These are phyloP conservation scores for Meandrina meandrites DNA, from an alignment of 92 coral and sea anemone genomes.

Conservation along the genomic window DNA sequence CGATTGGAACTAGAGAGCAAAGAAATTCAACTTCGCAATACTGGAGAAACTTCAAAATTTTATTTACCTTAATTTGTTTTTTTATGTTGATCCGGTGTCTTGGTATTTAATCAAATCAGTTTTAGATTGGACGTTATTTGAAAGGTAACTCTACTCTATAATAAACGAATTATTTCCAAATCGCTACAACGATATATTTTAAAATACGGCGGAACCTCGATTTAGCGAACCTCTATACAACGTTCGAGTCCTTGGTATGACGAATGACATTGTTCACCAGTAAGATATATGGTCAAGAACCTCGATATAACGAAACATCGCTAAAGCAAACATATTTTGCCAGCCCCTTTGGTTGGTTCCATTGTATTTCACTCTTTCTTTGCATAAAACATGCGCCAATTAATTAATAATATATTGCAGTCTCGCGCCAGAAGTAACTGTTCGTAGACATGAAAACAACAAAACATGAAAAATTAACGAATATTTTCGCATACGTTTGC, in stretches of 20 bases:
- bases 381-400: background rate
- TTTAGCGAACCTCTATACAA: no score
- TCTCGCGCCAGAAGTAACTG: background rate
- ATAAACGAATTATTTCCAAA: background rate
- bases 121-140: background rate
- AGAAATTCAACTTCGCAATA: background rate
- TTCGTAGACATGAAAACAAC: background rate
- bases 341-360: no score
- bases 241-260: no score
- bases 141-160: background rate
- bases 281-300: no score
- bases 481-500: background rate
- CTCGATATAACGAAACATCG: no score
- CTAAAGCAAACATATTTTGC: no score
- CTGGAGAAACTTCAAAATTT: background rate
- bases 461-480: background rate
- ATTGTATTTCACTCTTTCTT: background rate
- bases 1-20: background rate
- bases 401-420: background rate
- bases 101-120: background rate
- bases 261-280: no score
- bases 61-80: background rate
- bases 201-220: no score
- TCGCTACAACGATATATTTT: background rate
- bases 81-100: background rate